Conservation (phyloP, 2,888 invertebrate species). For the Eupsilia transversa region DNA sequence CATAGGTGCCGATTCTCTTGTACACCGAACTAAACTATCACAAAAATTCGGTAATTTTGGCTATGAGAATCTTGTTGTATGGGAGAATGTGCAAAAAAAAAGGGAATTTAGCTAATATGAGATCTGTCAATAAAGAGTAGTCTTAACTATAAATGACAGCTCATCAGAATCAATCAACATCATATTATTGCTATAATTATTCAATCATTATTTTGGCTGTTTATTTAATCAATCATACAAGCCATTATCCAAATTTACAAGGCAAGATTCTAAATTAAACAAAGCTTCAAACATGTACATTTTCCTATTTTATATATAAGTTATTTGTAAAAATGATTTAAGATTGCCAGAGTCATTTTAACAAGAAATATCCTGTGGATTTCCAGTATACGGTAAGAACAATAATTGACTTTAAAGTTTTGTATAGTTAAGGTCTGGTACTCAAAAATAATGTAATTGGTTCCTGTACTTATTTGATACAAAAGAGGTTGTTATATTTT, state of each 20-base stretch:
- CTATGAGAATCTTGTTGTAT: too few relatives aligned
- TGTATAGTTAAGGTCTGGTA: background rate
- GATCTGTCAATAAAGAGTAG: background rate
- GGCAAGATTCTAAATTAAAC: background rate
- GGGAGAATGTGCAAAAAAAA: too few relatives aligned
- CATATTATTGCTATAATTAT: background rate
- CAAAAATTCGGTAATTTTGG: too few relatives aligned
- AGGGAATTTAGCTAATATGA: too few relatives aligned
- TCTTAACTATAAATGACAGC: background rate
- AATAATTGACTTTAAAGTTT: background rate
- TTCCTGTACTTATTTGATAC: background rate
- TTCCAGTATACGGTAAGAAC: background rate
- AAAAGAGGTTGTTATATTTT: background rate
- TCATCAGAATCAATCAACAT: background rate
- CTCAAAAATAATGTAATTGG: background rate
- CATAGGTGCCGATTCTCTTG: too few relatives aligned
- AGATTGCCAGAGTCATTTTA: background rate
- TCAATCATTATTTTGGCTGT: background rate
- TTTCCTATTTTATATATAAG: too few relatives aligned
- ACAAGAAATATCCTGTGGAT: background rate
- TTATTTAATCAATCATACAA: background rate
- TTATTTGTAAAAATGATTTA: background rate
- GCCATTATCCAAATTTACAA: too few relatives aligned
- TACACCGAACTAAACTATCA: too few relatives aligned
- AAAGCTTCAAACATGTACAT: background rate